These are phyloP conservation scores for Amblyornis subalaris DNA, from an alignment of 2,113 vertebrate species.

Conservation along the genomic window DNA sequence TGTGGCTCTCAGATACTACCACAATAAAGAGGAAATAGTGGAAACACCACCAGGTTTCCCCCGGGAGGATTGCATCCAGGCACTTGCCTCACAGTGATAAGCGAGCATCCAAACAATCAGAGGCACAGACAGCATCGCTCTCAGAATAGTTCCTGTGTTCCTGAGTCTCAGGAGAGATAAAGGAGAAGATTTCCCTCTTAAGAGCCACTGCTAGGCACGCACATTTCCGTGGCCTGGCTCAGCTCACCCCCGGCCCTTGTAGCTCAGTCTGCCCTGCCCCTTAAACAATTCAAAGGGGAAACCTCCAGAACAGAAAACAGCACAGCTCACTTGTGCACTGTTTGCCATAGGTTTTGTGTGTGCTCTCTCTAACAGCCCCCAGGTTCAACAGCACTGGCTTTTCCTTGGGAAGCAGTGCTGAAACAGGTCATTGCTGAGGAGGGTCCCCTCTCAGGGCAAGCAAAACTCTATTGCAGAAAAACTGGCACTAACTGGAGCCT, in stretches of 20 bases:
- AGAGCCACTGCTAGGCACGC: background rate
- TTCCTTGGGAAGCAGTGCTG: background rate
- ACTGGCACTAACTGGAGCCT: background rate
- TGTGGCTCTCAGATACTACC: background rate
- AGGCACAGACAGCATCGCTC: background rate
- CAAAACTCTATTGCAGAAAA: background rate
- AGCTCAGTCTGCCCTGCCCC: background rate
- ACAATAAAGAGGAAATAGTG: background rate
- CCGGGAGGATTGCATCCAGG: background rate
- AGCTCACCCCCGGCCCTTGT: background rate
- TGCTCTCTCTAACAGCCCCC: background rate
- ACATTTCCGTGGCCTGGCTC: background rate
- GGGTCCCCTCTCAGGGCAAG: background rate
- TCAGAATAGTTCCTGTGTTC: background rate
- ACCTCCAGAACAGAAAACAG: accelerated
- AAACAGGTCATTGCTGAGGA: background rate
- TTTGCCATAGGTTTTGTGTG: background rate
- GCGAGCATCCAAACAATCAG: background rate
- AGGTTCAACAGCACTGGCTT: background rate
- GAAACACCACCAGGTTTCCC: background rate
- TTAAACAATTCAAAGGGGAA: background rate
- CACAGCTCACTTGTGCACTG: background rate
- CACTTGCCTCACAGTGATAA: background rate
- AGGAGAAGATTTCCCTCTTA: background rate
- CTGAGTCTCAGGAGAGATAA: background rate